Evolutionary conservation across 2,113 vertebrate genomes (phyloP).

Genomic region (Scophthalmus maximus): DNA sequence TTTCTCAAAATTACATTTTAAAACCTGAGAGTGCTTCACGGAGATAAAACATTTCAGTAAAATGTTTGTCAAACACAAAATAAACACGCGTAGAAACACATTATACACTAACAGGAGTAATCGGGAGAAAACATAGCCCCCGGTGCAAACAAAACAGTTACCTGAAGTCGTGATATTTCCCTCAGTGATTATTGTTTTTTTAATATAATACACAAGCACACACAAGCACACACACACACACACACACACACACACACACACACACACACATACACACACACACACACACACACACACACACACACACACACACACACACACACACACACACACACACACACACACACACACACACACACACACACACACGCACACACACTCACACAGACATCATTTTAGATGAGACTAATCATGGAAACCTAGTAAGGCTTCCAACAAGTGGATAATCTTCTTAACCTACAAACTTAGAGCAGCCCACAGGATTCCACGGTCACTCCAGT

Average conservation of each 20-base stretch:
- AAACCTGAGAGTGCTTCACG: not conserved
- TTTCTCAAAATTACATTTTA: slow-evolving; percentile 2
- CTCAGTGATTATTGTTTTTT: no score
- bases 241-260: no score
- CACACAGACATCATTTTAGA: no score
- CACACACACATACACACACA: no score
- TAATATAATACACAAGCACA: no score
- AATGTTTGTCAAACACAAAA: not conserved
- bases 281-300: no score
- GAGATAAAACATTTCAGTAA: not conserved
- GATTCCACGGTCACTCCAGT: not conserved
- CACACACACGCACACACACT: no score
- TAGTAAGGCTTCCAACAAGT: not conserved
- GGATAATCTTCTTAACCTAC: not conserved
- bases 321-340: no score
- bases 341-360: no score
- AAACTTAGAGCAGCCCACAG: not conserved
- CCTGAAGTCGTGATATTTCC: not conserved
- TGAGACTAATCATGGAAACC: not conserved
- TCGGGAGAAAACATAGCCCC: not conserved
- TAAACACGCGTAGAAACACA: not conserved
- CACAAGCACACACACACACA: no score
- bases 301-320: no score
- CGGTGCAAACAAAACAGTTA: not conserved
- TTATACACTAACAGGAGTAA: slow-evolving; percentile 1